Base-by-base conservation (phyloP, 2,797 vertebrate species). In the Coilia nasus region DNA sequence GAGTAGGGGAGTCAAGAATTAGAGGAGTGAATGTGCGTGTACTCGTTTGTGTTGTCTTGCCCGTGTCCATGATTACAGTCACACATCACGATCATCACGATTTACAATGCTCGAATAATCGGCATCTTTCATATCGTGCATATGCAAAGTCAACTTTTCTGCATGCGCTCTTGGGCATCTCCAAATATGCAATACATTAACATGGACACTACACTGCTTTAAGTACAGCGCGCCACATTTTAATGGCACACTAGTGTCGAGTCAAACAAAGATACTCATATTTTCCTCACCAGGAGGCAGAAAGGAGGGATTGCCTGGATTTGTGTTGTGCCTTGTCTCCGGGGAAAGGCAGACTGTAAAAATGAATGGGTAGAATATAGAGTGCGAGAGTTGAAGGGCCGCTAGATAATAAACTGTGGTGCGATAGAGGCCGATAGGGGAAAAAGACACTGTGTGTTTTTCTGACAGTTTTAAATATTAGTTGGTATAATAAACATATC, bases 351-450 rank as follows among this genome's bases (percentile, higher is more conserved):
- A 91, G 93, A 93, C 93, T 93, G 94, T 93, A 95, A 95, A 95
- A 95, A 95, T 91, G 94, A 94, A 95, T 94, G 93, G 93, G 94
- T 95, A 92, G 93, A 92, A 95, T 94, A 95, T 94, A 93, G 93
- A 94, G 94, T 93, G 93, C 90, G 90, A 91, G 93, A 94, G 94
- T 94, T 93, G 90, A 92, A 93, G 91, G 93, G 91, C 93, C 91
- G 89, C 81, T 88, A 93, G 93, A 94, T 95, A 91, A 95, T 96
- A 95, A 94, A 93, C 31, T 44, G 31, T 21, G 71, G 71, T 78
- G 31, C 35, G 19, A 78, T 44, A 78, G 19, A 91, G 92, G 92
- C 87, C 86, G 88, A 92, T 89, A 92, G 93, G 92, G 93, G 93
- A 93, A 92, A 92, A 91, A 91, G 47, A 87, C 81, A 86, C 83